phyloP scores from a whole-genome alignment of 2,113 vertebrate genomes.

The Salvator merianae region DNA sequence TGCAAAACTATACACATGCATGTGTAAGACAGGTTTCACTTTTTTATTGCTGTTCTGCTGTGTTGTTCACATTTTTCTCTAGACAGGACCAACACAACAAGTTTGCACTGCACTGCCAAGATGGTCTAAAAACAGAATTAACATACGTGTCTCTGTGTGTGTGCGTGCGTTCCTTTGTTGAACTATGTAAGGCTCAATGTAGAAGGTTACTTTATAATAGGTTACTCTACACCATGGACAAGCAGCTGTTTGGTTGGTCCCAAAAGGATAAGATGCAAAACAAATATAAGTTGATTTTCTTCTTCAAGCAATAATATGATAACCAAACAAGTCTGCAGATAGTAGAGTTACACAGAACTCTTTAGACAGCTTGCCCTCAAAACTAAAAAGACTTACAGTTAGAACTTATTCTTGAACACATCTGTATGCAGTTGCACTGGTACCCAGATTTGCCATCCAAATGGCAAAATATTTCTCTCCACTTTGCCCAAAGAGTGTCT shows the following conservation, averaged over 20 bases:
- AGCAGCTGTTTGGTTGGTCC: background rate
- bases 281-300: background rate
- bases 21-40: conserved; percentile 71
- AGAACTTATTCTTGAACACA: background rate
- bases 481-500: background rate
- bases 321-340: background rate
- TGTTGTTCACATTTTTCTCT: conserved; percentile 64
- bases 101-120: conserved; percentile 67
- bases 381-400: background rate
- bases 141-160: background rate
- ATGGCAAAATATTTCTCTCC: background rate
- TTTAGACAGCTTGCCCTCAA: background rate
- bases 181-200: conserved; percentile 4
- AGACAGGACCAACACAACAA: conserved; percentile 55
- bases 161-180: conserved; percentile 2
- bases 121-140: conserved; percentile 31
- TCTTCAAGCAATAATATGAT: too few species aligned
- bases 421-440: background rate
- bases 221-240: background rate
- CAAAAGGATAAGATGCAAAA: background rate
- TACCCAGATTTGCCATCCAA: background rate
- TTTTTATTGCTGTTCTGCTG: conserved; percentile 81
- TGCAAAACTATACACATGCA: conserved; percentile 72
- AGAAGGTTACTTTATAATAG: background rate
- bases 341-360: background rate